Evolutionary conservation across 2,888 invertebrate species (phyloP).

Genomic region (Ormyrus pomaceus): DNA sequence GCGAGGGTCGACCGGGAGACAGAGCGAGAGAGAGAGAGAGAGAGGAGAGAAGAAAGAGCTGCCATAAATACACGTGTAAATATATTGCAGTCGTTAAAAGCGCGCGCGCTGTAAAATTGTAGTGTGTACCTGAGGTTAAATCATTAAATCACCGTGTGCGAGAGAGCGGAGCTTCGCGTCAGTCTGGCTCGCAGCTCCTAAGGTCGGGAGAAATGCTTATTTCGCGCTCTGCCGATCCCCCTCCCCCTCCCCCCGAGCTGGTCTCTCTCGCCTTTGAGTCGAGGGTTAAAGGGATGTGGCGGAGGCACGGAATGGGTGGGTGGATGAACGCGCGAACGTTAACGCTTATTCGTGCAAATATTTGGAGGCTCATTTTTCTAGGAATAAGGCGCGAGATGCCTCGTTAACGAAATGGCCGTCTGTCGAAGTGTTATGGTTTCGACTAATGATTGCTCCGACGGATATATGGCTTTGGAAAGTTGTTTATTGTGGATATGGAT

Average conservation of each 20-base stretch:
- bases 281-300: too few relatives aligned
- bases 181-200: neutral
- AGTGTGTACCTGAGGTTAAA: conserved; percentile 64
- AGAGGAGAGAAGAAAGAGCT: neutral
- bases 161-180: conserved; percentile 5
- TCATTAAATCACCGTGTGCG: conserved; percentile 66
- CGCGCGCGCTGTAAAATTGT: conserved; percentile 67
- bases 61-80: conserved; percentile 73
- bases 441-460: neutral
- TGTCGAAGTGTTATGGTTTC: neutral
- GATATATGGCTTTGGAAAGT: neutral
- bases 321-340: conserved; percentile 41
- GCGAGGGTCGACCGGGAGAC: neutral
- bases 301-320: conserved; percentile 21
- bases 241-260: too few relatives aligned
- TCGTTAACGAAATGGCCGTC: conserved; percentile 7
- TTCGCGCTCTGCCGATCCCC: too few relatives aligned
- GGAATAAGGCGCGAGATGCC: neutral
- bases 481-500: too few relatives aligned
- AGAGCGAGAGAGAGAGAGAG: neutral
- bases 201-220: neutral
- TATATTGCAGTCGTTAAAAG: conserved; percentile 70
- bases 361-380: neutral
- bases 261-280: too few relatives aligned
- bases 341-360: conserved; percentile 42